A percentile compares a stretch with the other conserved stretches of the same genome.
phyloP scores from a whole-genome alignment of 2,797 vertebrate genomes.

The Melanotaenia trifasciata region DNA sequence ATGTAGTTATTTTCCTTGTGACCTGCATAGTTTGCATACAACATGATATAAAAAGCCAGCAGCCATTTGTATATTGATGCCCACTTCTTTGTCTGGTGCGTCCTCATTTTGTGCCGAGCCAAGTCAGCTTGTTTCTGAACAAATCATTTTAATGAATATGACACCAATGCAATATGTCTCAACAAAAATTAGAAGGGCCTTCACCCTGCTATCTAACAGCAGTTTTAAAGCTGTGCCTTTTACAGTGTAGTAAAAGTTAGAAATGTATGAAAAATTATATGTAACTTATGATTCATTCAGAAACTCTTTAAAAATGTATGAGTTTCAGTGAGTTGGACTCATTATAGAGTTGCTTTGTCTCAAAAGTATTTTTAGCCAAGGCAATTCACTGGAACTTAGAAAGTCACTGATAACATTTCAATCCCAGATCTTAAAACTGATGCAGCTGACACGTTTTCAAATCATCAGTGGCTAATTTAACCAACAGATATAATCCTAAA shows the following conservation, averaged over 20 bases:
- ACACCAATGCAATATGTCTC: conserved; percentile 23
- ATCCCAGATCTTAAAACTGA: no score
- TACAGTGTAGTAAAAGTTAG: neutral
- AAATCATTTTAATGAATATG: conserved; percentile 32
- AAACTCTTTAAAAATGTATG: neutral
- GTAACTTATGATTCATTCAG: neutral
- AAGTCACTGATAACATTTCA: no score
- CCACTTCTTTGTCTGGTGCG: conserved; percentile 6
- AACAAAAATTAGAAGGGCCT: conserved; percentile 23
- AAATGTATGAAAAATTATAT: conserved; percentile 13
- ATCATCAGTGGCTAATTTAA: no score
- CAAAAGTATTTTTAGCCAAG: neutral
- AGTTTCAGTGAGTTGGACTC: neutral
- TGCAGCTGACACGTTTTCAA: no score
- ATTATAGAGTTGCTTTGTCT: neutral
- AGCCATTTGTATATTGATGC: conserved; percentile 21
- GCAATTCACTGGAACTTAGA: neutral
- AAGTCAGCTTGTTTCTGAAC: conserved; percentile 26
- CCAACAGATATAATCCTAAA: no score
- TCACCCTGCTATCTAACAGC: conserved; percentile 6
- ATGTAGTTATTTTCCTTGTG: conserved; percentile 14
- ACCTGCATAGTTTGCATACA: conserved; percentile 23
- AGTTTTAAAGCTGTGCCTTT: neutral
- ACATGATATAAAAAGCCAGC: conserved; percentile 35
- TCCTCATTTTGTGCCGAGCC: conserved; percentile 11